Conservation (phyloP, 1,140 invertebrate genomes). For the Cyrtorhinus lividipennis region DNA sequence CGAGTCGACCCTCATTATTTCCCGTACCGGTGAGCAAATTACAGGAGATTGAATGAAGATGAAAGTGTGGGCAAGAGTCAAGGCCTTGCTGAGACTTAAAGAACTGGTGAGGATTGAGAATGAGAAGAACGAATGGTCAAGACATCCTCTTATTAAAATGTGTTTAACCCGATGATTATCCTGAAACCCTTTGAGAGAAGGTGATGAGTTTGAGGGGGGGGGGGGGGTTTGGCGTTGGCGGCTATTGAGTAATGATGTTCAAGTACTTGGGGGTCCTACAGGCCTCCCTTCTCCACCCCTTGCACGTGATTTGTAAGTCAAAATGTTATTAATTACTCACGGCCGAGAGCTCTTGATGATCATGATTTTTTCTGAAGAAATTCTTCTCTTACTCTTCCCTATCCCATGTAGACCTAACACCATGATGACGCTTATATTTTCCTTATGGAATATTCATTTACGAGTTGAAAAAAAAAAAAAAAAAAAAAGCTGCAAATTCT, state of each 20-base stretch:
- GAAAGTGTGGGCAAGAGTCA: background rate
- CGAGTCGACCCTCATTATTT: too few relatives aligned
- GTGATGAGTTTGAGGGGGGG: background rate
- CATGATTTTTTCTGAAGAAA: too few relatives aligned
- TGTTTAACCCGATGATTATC: constrained; percentile 8
- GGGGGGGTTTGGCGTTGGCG: background rate
- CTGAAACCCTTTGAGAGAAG: too few relatives aligned
- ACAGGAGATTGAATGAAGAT: too few relatives aligned
- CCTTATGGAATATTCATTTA: too few relatives aligned
- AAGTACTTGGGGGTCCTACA: background rate
- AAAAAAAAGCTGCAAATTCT: too few relatives aligned
- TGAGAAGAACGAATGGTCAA: background rate
- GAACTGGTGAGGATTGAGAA: background rate
- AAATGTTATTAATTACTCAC: constrained; percentile 1
- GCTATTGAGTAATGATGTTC: background rate
- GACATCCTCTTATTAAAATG: background rate
- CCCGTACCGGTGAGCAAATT: too few relatives aligned
- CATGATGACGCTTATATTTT: too few relatives aligned
- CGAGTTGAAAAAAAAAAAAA: too few relatives aligned
- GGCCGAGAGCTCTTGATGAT: background rate
- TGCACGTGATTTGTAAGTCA: constrained; percentile 7
- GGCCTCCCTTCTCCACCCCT: background rate
- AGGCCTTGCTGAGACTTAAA: background rate
- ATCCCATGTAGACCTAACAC: too few relatives aligned
- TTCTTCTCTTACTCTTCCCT: too few relatives aligned